A percentile compares a stretch with the other conserved stretches of the same genome.
Conservation (phyloP, 2,797 vertebrate species). For the Oophaga sylvatica region DNA sequence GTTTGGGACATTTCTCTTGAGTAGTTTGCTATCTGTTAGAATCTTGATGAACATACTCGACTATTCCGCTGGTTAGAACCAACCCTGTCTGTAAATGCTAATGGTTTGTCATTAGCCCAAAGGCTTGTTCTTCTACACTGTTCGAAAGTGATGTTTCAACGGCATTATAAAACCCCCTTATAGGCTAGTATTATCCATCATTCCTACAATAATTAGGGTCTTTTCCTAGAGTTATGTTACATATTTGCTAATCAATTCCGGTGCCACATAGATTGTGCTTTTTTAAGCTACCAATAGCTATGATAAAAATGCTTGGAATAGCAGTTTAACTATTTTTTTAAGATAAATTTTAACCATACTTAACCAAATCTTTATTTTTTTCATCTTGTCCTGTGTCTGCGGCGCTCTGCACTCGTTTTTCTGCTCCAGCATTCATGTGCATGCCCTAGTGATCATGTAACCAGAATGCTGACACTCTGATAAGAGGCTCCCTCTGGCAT, state of each 20-base stretch:
- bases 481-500: too few relatives aligned
- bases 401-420: too few relatives aligned
- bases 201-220: conserved; percentile 3
- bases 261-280: background rate
- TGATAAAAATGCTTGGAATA: too few relatives aligned
- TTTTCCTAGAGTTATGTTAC: background rate
- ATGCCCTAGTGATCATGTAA: too few relatives aligned
- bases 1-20: background rate
- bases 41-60: background rate
- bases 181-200: background rate
- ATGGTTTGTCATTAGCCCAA: conserved; percentile 22
- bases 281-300: background rate
- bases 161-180: background rate
- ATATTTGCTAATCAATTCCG: background rate
- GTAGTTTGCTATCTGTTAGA: background rate
- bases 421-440: too few relatives aligned
- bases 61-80: background rate
- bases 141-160: conserved; percentile 1
- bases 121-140: background rate
- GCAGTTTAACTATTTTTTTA: too few relatives aligned
- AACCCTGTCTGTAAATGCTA: conserved; percentile 33
- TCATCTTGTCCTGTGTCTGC: too few relatives aligned
- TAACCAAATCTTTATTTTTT: too few relatives aligned
- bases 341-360: too few relatives aligned
- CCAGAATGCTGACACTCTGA: too few relatives aligned